phyloP scores from a whole-genome alignment of 2,797 vertebrate genomes.

The Naso thynnoides region DNA sequence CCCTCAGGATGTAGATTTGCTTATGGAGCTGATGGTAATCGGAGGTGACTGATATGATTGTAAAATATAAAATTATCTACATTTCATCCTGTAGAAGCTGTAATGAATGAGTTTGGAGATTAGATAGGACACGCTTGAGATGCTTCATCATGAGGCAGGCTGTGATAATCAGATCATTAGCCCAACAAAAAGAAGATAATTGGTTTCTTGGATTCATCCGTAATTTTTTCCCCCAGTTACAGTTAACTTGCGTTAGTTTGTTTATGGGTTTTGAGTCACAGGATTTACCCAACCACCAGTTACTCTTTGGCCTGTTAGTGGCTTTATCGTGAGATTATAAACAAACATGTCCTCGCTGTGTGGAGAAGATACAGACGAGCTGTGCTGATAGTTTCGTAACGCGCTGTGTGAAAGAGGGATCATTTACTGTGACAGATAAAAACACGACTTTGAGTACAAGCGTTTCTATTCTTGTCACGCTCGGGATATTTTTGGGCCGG shows the following conservation, averaged over 20 bases:
- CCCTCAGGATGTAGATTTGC: slow-evolving; percentile 3
- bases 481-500: slow-evolving; percentile 30
- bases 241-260: not conserved
- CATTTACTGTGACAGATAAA: slow-evolving; percentile 18
- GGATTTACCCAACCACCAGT: not conserved
- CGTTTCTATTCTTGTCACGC: slow-evolving; percentile 32
- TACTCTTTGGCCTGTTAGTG: not conserved
- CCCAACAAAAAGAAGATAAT: not conserved
- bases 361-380: not conserved
- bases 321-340: not conserved
- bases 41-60: slow-evolving; percentile 22
- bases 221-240: not conserved
- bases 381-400: not conserved
- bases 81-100: slow-evolving; percentile 13
- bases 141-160: not conserved
- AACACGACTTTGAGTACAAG: slow-evolving; percentile 6
- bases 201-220: not conserved
- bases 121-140: slow-evolving; percentile 13
- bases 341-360: not conserved
- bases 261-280: not conserved
- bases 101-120: slow-evolving; percentile 25
- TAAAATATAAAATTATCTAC: slow-evolving; percentile 7
- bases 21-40: slow-evolving; percentile 2
- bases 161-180: not conserved
- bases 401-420: slow-evolving; percentile 1